Evolutionary conservation across 2,888 invertebrate species (phyloP), one percentile per base, ranked within the genome.

Genomic region (Drosophila longiperda): DNA sequence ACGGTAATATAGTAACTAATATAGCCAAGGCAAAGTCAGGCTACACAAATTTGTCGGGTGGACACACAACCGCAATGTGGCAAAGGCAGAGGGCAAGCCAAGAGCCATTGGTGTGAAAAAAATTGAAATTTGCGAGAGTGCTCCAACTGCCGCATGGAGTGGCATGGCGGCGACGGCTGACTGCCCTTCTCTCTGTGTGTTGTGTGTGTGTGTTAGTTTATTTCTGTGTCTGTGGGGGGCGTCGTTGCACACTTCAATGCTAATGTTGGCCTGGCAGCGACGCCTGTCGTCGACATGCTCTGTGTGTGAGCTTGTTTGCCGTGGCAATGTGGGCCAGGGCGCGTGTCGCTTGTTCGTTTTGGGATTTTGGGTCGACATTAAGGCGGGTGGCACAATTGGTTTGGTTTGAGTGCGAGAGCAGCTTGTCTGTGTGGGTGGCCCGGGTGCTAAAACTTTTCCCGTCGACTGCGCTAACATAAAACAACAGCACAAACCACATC

Each of bases 21-120:
- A 6, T 29, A 29, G 3, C 9, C 15, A 36, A 54, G 32, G 15
- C 17, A 36, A 63, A 52, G 65, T 32, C 50, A 34, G 26, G 70
- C 45, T 40, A 52, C 76, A 84, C 67, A 60, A 62, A 63, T 80
- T 81, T 80, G 85, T 82, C 71, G 78, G 76, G 66, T 89, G 66
- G 45, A 76, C 73, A 62, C 65, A 73, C 67, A 64, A 81, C 86
- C 79, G 73, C 88, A 85, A 80, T 84, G 90, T 89, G 86, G 85
- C 87, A 86, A 78, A 73, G 87, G 76, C 77, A 83, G 81, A 88
- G 85, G 89, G 87, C 83, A 87, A 90, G 78, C 82, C 80, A 72
- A 80, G 84, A 89, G 89, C 89, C 89, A 87, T 85, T 91, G 91
- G 92, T 91, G 92, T 92, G 91, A 91, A 91, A 91, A 91, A 91